phyloP scores from a whole-genome alignment of 1,140 invertebrate species.

The Phymorhynchus buccinoides region DNA sequence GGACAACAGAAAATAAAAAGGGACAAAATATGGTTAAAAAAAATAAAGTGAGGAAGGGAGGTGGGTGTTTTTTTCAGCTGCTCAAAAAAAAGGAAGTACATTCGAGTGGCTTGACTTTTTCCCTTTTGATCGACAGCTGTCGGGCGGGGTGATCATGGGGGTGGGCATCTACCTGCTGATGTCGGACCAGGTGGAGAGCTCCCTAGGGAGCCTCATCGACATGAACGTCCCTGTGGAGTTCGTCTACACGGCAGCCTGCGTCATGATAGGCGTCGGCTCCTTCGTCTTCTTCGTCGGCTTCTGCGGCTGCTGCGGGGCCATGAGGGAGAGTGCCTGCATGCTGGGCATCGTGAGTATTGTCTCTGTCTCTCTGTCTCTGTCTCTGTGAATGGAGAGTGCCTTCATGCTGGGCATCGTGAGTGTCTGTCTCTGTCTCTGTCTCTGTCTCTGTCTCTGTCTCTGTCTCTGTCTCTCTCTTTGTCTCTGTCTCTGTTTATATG shows the following conservation, averaged over 20 bases:
- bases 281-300: slow-evolving; percentile 89
- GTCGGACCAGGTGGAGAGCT: slow-evolving; percentile 81
- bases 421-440: neutral
- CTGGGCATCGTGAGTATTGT: slow-evolving; percentile 82
- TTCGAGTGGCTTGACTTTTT: neutral
- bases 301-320: slow-evolving; percentile 91
- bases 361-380: slow-evolving; percentile 90
- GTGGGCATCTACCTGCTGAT: slow-evolving; percentile 83
- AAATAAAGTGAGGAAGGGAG: neutral
- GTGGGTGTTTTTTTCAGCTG: neutral
- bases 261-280: slow-evolving; percentile 84
- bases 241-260: slow-evolving; percentile 64
- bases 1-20: too few species aligned
- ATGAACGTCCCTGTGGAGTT: slow-evolving; percentile 74
- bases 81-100: slow-evolving; percentile 8
- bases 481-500: slow-evolving; percentile 76
- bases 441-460: neutral
- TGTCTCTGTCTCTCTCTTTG: slow-evolving; percentile 67
- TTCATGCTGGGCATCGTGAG: slow-evolving; percentile 85
- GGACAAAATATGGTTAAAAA: neutral
- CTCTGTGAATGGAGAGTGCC: slow-evolving; percentile 91
- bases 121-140: slow-evolving; percentile 76
- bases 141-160: slow-evolving; percentile 80
- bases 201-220: slow-evolving; percentile 71
- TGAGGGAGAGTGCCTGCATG: slow-evolving; percentile 88